phyloP scores from a whole-genome alignment of 2,113 vertebrate species.

The Xiphias gladius region DNA sequence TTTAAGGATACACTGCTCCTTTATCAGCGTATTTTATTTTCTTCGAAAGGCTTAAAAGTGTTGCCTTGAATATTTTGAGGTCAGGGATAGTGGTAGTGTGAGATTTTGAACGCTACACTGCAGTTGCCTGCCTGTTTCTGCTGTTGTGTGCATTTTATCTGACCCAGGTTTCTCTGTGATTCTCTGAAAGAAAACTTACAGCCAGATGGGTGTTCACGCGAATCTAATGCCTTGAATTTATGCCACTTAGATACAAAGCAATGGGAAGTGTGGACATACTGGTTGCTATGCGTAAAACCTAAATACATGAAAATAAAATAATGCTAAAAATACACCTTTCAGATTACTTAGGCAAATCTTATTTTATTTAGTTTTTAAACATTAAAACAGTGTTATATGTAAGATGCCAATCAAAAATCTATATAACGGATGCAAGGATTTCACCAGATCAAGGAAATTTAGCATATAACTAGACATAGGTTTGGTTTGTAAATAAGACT shows the following conservation, averaged over 20 bases:
- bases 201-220: conserved; percentile 1
- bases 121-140: conserved; percentile 38
- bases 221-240: conserved; percentile 25
- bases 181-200: background rate
- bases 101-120: conserved; percentile 15
- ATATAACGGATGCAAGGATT: background rate
- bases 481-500: conserved; percentile 18
- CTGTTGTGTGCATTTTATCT: conserved; percentile 40
- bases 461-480: background rate
- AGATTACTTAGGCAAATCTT: background rate
- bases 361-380: background rate
- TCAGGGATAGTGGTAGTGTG: conserved; percentile 24
- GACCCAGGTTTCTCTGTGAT: conserved; percentile 34
- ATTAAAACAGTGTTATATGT: background rate
- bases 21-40: background rate
- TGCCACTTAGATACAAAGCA: background rate
- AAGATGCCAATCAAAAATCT: background rate
- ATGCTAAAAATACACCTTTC: background rate
- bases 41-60: conserved; percentile 32
- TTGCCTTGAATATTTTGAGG: conserved; percentile 38
- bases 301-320: background rate
- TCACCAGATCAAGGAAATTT: conserved; percentile 1
- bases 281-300: conserved; percentile 13
- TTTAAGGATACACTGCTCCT: background rate
- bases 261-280: background rate